Conservation (phyloP, 2,113 vertebrate species). For the Aphelocoma coerulescens region DNA sequence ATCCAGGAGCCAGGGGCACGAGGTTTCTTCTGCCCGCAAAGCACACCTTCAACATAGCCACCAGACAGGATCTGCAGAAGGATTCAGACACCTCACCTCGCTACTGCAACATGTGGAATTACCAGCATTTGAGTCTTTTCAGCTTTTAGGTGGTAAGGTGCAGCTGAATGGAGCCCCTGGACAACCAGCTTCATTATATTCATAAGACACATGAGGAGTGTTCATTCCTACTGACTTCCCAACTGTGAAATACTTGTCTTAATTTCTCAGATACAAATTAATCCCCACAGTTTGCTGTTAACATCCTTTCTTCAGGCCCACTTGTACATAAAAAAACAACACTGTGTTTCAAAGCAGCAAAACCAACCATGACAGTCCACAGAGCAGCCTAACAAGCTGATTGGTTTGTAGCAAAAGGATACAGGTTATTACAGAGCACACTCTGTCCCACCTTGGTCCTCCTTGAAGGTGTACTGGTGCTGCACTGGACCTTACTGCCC, state of each 20-base stretch:
- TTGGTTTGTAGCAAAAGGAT: background rate
- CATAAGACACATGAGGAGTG: background rate
- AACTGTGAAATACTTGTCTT: background rate
- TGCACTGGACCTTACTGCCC: background rate
- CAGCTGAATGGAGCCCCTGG: background rate
- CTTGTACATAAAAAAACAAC: background rate
- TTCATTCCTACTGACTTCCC: background rate
- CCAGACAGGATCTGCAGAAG: conserved; percentile 74
- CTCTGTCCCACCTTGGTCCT: background rate
- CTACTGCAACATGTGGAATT: background rate
- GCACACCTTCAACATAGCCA: conserved; percentile 39
- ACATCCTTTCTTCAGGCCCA: background rate
- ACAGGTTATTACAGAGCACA: background rate
- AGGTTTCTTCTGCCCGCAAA: conserved; percentile 79
- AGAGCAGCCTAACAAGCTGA: background rate
- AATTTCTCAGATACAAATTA: background rate
- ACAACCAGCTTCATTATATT: background rate
- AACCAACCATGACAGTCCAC: background rate
- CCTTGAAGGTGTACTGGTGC: background rate
- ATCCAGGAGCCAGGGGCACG: conserved; percentile 57
- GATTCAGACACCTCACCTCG: background rate
- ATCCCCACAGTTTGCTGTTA: background rate
- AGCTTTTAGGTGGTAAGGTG: background rate
- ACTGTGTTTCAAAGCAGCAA: background rate
- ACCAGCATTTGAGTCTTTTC: background rate